Evolutionary conservation across 2,113 vertebrate genomes (phyloP).

Genomic region (Notiomystis cincta): DNA sequence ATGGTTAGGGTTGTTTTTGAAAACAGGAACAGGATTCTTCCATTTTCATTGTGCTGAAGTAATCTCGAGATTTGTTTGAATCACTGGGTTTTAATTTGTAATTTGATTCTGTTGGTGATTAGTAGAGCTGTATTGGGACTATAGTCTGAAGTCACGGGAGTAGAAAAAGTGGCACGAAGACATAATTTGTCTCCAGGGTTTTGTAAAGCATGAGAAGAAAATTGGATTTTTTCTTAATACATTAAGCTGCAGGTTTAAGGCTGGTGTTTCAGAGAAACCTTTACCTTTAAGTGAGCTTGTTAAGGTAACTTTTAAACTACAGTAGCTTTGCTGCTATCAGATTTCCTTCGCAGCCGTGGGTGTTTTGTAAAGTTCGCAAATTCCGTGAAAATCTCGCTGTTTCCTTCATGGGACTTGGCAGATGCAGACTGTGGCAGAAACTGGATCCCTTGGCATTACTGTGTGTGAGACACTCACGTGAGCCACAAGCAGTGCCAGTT

Average conservation of each 20-base stretch:
- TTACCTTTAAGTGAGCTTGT: background rate
- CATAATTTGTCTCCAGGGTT: background rate
- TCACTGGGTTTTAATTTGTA: background rate
- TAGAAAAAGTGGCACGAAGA: background rate
- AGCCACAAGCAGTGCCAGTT: slow-evolving; percentile 31
- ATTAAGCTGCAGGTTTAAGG: background rate
- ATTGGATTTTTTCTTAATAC: background rate
- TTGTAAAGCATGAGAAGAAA: background rate
- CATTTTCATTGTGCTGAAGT: background rate
- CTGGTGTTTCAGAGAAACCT: background rate
- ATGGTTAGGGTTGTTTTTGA: background rate
- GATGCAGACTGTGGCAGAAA: slow-evolving; percentile 24
- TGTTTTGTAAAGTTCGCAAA: background rate
- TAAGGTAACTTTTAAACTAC: background rate
- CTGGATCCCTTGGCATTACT: slow-evolving; percentile 29
- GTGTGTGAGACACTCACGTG: slow-evolving; percentile 31
- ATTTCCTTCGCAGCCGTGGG: background rate
- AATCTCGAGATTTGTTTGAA: background rate
- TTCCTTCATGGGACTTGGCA: slow-evolving; percentile 48
- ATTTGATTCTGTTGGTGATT: background rate
- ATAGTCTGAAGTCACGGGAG: background rate
- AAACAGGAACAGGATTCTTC: background rate
- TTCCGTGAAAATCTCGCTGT: background rate
- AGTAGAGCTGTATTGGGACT: background rate
- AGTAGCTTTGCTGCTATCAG: background rate